Conservation (phyloP, 1,140 invertebrate genomes). For the Papilio aristodemus region DNA sequence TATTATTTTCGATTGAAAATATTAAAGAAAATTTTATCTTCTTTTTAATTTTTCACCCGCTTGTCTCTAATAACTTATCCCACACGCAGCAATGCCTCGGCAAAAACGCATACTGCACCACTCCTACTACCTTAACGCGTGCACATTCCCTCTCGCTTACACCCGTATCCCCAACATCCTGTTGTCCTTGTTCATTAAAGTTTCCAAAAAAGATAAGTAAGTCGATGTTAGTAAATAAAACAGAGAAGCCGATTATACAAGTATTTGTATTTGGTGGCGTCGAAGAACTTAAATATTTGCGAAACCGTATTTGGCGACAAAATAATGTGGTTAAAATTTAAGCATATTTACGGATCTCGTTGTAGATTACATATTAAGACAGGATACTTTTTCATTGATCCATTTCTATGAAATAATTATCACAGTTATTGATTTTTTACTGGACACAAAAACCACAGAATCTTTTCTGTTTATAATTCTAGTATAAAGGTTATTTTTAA, state of each 20-base stretch:
- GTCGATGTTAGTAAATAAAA: conserved; percentile 43
- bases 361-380: background rate
- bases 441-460: too few relatives aligned
- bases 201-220: conserved; percentile 42
- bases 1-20: too few relatives aligned
- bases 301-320: conserved; percentile 15
- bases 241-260: conserved; percentile 19
- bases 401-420: too few relatives aligned
- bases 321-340: conserved; percentile 7
- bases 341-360: background rate
- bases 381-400: too few relatives aligned
- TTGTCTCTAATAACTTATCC: conserved; percentile 40
- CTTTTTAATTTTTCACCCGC: too few relatives aligned
- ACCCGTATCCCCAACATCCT: conserved; percentile 25
- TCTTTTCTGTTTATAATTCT: too few relatives aligned
- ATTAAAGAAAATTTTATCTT: too few relatives aligned
- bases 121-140: conserved; percentile 57
- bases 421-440: too few relatives aligned
- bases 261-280: conserved; percentile 20
- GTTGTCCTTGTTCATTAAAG: conserved; percentile 45
- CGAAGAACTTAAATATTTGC: conserved; percentile 24
- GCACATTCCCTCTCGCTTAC: conserved; percentile 48
- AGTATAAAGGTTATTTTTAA: too few relatives aligned
- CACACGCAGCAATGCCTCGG: conserved; percentile 58
- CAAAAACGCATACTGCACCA: conserved; percentile 77